Evolutionary conservation across 2,113 vertebrate genomes (phyloP), one percentile per base, ranked within the genome.

Genomic region (Zonotrichia leucophrys): DNA sequence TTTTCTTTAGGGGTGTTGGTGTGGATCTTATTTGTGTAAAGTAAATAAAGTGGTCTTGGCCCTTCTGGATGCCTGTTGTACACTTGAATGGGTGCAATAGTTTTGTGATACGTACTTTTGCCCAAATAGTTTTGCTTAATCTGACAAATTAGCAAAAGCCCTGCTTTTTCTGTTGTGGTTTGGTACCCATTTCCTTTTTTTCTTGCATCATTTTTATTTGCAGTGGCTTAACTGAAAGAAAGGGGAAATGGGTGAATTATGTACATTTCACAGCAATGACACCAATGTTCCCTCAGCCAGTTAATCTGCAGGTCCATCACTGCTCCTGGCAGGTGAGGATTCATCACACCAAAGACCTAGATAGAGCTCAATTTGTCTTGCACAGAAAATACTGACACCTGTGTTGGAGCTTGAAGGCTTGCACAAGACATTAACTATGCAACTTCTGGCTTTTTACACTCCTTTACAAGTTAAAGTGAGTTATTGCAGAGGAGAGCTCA

Each of bases 41-140:
- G 78, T 78, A 97, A 97, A 95, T 98, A 97, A 98, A 98, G 63
- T 68, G 20, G 68, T 75, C 24, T 67, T 87, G 35, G 37, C 33
- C 60, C 25, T 19, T 85, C 62, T 49, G 68, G 46, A 52, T 56
- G 56, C 33, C 27, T 12, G 7, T 87, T 89, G 33, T 64, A 74
- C 35, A n/a, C 59, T 90, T 81, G 30, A 44, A 15, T 15, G 13
- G n/a, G 15, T 41, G 31, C 27, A 64, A 2, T 31, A 67, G 27
- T 85, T 81, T 24, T 50, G 21, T 70, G 63, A 13, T 33, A 49
- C 2, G 18, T 46, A 21, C 27, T 70, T 86, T 62, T 67, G 55
- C 81, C 33, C 23, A 24, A 41, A 52, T 73, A 1, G 2, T 59
- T 82, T 77, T 12, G 28, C 33, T 55, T 86, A 31, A 46, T 69